A percentile compares a stretch with the other conserved stretches of the same genome.
Evolutionary conservation across 2,888 invertebrate genomes (phyloP).

Genomic region (Epinotia bilunana): DNA sequence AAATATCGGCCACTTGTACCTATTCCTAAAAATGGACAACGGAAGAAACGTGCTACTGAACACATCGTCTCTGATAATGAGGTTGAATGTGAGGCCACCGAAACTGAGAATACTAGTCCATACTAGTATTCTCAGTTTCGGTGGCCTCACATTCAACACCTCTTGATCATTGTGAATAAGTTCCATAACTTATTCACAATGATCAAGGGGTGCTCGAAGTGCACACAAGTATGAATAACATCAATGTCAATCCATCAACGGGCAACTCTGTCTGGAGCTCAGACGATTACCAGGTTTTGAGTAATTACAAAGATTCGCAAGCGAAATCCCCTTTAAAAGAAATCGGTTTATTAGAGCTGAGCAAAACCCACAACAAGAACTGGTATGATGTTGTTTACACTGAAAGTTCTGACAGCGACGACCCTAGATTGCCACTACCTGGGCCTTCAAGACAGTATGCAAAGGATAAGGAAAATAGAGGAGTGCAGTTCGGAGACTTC

Average conservation of each 20-base stretch:
- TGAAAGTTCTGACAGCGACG: background rate
- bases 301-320: background rate
- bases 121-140: too few relatives aligned
- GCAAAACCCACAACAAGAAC: conserved; percentile 1
- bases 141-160: too few relatives aligned
- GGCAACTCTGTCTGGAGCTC: too few relatives aligned
- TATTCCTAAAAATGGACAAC: background rate
- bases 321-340: background rate
- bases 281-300: background rate
- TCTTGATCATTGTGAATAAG: too few relatives aligned
- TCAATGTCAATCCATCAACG: too few relatives aligned
- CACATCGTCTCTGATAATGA: conserved; percentile 1
- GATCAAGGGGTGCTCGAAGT: too few relatives aligned
- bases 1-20: background rate
- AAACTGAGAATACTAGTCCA: too few relatives aligned
- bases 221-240: too few relatives aligned
- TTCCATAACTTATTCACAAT: too few relatives aligned
- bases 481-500: conserved; percentile 5
- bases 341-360: background rate
- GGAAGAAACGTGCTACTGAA: background rate
- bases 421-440: background rate
- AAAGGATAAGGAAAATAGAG: conserved; percentile 11
- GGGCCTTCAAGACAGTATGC: background rate
- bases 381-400: conserved; percentile 3
- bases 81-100: background rate